Evolutionary conservation across 2,797 vertebrate species (phyloP).

Genomic region (Vipera ursinii): DNA sequence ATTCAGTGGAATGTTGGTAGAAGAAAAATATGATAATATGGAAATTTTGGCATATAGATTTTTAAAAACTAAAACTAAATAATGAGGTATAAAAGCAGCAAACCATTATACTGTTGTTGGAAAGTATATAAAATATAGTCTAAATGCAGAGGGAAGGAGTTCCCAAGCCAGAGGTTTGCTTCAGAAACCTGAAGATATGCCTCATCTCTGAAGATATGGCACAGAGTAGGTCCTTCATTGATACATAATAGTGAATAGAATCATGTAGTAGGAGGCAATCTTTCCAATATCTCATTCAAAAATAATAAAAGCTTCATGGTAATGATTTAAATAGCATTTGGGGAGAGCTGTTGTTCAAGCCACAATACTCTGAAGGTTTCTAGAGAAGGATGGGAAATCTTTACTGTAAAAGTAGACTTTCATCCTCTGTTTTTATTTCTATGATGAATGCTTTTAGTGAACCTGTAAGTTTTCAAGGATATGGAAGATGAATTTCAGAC

Average conservation of each 20-base stretch:
- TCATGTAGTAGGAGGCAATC: not conserved
- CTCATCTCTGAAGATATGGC: not conserved
- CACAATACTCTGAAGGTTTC: not conserved
- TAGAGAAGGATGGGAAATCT: not conserved
- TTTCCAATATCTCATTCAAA: not conserved
- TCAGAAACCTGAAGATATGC: not conserved
- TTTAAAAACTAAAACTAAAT: not conserved
- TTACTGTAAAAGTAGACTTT: not conserved
- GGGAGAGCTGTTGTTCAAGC: not conserved
- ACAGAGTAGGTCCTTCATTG: not conserved
- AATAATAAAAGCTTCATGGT: no score
- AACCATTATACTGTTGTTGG: not conserved
- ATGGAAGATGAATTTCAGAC: constrained; percentile 1
- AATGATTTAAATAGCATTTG: not conserved
- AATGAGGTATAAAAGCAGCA: not conserved
- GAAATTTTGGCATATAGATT: not conserved
- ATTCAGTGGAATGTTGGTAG: not conserved
- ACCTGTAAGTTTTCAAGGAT: not conserved
- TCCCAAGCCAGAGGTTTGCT: not conserved
- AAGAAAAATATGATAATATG: not conserved
- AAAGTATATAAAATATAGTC: not conserved
- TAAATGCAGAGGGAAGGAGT: not conserved
- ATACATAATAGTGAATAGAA: not conserved
- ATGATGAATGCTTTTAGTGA: not conserved
- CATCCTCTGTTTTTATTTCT: not conserved